Evolutionary conservation across 2,113 vertebrate species (phyloP).

Genomic region (Elephantulus edwardii): DNA sequence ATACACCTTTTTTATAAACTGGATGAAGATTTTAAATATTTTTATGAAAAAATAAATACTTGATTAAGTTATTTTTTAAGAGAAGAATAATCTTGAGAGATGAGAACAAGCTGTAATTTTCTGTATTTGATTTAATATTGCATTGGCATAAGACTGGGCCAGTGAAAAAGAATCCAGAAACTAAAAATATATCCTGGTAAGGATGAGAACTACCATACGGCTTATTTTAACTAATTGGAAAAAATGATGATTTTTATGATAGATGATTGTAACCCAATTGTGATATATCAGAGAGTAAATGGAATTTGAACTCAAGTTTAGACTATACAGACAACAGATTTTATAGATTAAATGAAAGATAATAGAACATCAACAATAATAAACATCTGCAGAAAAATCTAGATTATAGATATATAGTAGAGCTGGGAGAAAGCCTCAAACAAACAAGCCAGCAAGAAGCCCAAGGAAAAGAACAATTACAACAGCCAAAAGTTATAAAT

Average conservation of each 20-base stretch:
- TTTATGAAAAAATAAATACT: conserved; percentile 22
- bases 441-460: not conserved
- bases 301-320: not conserved
- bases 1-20: not conserved
- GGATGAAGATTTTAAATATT: not conserved
- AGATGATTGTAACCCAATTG: conserved; percentile 35
- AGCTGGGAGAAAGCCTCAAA: not conserved
- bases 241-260: conserved; percentile 36
- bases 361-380: not conserved
- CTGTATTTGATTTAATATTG: conserved; percentile 43
- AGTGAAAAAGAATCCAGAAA: conserved; percentile 50
- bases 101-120: conserved; percentile 31
- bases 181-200: conserved; percentile 55
- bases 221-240: conserved; percentile 61
- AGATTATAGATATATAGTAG: not conserved
- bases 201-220: conserved; percentile 51
- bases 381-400: not conserved
- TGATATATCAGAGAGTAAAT: conserved; percentile 48
- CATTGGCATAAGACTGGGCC: conserved; percentile 40
- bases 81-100: not conserved
- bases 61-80: conserved; percentile 22
- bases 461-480: no score
- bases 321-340: conserved; percentile 16
- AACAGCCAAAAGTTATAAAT: not conserved
- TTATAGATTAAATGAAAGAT: conserved; percentile 35